These are phyloP conservation scores for Erannis defoliaria DNA, from an alignment of 2,888 invertebrate genomes.

Conservation along the genomic window DNA sequence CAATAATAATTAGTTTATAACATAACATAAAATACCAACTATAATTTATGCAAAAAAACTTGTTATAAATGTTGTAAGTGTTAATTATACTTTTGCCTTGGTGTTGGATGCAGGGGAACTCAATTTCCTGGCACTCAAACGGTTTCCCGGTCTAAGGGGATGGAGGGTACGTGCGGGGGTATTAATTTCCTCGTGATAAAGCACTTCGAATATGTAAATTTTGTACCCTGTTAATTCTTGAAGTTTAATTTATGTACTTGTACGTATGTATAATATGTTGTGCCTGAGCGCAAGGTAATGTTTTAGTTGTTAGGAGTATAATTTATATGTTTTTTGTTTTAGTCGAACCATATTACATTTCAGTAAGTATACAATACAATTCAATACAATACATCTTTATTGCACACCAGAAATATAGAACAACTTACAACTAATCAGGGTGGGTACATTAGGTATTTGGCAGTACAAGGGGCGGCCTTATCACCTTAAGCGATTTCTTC, in stretches of 20 bases:
- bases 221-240: slow-evolving; percentile 1
- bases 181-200: slow-evolving; percentile 66
- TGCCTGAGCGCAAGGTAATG: not conserved
- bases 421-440: no score
- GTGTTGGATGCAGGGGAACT: slow-evolving; percentile 58
- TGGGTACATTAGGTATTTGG: no score
- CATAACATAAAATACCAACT: no score
- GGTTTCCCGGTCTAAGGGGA: slow-evolving; percentile 54
- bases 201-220: slow-evolving; percentile 46
- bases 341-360: no score
- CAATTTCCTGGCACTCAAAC: slow-evolving; percentile 70
- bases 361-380: no score
- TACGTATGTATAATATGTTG: no score
- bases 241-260: slow-evolving; percentile 7
- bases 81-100: slow-evolving; percentile 57
- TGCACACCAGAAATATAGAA: no score
- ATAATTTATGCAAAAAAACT: not conserved
- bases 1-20: no score
- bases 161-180: slow-evolving; percentile 40
- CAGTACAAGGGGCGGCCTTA: no score
- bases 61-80: slow-evolving; percentile 49
- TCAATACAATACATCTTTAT: no score
- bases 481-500: no score
- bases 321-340: not conserved
- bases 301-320: not conserved